Evolutionary conservation across 2,113 vertebrate species (phyloP).

Genomic region (Sinocyclocheilus maitianheensis): DNA sequence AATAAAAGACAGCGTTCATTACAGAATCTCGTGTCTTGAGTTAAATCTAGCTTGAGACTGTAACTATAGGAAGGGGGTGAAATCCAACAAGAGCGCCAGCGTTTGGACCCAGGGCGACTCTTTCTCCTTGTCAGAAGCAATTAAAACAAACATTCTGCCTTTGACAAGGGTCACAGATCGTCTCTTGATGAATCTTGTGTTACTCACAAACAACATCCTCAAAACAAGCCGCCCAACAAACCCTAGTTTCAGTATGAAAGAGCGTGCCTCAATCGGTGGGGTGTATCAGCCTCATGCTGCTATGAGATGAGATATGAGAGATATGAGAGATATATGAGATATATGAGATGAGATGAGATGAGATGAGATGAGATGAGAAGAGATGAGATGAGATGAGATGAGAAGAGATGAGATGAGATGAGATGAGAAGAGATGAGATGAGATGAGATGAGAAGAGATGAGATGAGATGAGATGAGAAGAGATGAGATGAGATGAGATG

Average conservation of each 20-base stretch:
- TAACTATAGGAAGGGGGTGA: not conserved
- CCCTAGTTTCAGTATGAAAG: not conserved
- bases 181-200: slow-evolving; percentile 7
- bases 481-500: no score
- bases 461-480: no score
- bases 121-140: slow-evolving; percentile 50
- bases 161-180: slow-evolving; percentile 48
- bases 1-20: not conserved
- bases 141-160: slow-evolving; percentile 53
- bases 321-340: no score
- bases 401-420: no score
- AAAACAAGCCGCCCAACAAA: not conserved
- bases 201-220: slow-evolving; percentile 24
- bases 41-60: slow-evolving; percentile 23
- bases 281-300: no score
- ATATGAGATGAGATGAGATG: no score
- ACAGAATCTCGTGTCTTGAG: not conserved
- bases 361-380: no score
- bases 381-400: no score
- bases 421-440: no score
- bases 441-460: no score
- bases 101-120: slow-evolving; percentile 1
- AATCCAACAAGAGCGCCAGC: not conserved
- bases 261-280: not conserved
- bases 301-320: no score